Percentiles rank a stretch among this genome's conserved stretches.
phyloP scores from a whole-genome alignment of 2,888 invertebrate genomes.

The Celastrina argiolus region DNA sequence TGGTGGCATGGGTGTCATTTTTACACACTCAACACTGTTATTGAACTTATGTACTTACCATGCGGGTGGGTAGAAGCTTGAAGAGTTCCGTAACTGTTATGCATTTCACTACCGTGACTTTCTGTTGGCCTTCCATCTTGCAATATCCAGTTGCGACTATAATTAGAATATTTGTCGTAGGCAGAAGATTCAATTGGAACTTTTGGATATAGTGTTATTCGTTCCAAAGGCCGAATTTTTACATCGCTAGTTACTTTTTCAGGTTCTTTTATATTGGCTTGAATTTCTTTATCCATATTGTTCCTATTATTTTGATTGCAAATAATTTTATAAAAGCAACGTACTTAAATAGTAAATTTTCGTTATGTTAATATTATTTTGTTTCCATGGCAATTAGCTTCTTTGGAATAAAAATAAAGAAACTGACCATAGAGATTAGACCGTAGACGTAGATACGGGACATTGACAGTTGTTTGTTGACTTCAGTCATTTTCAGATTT shows the following conservation, averaged over 20 bases:
- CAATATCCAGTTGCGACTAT: constrained; percentile 65
- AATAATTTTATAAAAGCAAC: too few relatives aligned
- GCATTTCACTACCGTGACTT: constrained; percentile 63
- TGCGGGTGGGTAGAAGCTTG: constrained; percentile 46
- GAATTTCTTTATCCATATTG: constrained; percentile 47
- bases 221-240: constrained; percentile 59
- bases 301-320: constrained; percentile 16
- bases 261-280: constrained; percentile 59
- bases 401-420: neutral
- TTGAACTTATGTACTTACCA: too few relatives aligned
- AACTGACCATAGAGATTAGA: neutral
- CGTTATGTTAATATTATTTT: neutral
- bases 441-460: too few relatives aligned
- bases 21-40: neutral
- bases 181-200: constrained; percentile 61
- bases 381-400: neutral
- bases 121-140: constrained; percentile 62
- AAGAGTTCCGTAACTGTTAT: constrained; percentile 48
- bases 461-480: constrained; percentile 1
- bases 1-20: too few relatives aligned
- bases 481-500: constrained; percentile 24
- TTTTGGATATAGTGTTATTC: constrained; percentile 60
- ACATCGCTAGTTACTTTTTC: constrained; percentile 44
- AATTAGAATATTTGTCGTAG: constrained; percentile 60
- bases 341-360: too few relatives aligned